Evolutionary conservation across 1,140 invertebrate genomes (phyloP), one percentile per base, ranked within the genome.

Genomic region (Nephotettix cincticeps): DNA sequence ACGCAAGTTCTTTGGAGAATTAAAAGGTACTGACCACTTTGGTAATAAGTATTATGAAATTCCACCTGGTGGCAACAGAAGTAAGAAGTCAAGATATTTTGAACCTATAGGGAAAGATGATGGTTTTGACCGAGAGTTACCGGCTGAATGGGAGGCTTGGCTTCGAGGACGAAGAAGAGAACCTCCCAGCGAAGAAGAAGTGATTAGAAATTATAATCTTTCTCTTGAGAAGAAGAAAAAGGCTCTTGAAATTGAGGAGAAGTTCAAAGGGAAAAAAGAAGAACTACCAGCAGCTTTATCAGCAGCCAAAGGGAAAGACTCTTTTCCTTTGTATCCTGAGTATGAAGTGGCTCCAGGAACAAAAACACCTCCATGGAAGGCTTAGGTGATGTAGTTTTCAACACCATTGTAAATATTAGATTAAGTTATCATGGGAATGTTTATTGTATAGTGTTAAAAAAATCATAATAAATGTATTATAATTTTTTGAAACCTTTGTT

Each of bases 61-160:
- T 68, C 86, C 86, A 19, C 80, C 87, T 51, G 82, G 88, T 79
- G 82, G 88, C 79, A 81, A 83, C 23, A 79, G 81, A 40, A 86
- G 84, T 0, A 88, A 86, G 77, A 83, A 86, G 51, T 83, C 84
- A 0, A 80, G 93, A 67, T 94, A 87, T 86, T 94, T 92, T 81
- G 85, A 85, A 69, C 90, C 92, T 0, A 77, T 81, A 0, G 81
- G 84, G 21, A 86, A 87, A 45, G 82, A 86, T 0, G 83, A 83
- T 66, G 76, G 78, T 45, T 78, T 80, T 32, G 74, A 78, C 66
- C 85, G 90, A 76, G 90, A 92, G 75, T 78, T 92, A 51, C 91
- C 92, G 3, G 85, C 90, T 1, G 92, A 94, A 80, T 95, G 93
- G 93, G 91, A 93, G 80, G 82, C 92, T 14, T 95, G 93, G 93